Percentiles rank a stretch among this genome's conserved stretches.
Conservation (phyloP, 53 echinoderm and acorn worm species). For the Astropecten irregularis region DNA sequence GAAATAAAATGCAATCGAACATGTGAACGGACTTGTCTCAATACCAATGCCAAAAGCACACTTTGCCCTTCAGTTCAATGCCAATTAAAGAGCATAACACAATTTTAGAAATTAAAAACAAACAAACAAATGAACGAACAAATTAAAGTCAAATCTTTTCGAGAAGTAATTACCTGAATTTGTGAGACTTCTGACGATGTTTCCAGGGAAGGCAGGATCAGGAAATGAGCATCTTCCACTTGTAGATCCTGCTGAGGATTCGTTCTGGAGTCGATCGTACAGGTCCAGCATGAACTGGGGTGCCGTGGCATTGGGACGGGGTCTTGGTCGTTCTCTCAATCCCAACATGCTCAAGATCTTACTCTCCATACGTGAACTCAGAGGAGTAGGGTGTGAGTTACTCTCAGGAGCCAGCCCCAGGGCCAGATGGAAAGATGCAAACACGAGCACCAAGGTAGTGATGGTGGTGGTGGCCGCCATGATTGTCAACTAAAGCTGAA, state of each 20-base stretch:
- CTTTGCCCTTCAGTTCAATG: too few relatives aligned
- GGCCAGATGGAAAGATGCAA: constrained; percentile 8
- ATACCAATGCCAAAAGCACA: too few relatives aligned
- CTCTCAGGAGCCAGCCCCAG: neutral
- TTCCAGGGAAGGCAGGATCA: constrained; percentile 81
- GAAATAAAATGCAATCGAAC: too few relatives aligned
- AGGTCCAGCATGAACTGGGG: constrained; percentile 98
- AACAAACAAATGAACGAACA: neutral
- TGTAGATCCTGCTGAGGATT: constrained; percentile 19
- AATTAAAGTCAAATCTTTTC: too few relatives aligned
- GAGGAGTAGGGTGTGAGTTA: neutral
- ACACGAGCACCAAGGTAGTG: neutral
- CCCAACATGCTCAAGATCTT: constrained; percentile 87
- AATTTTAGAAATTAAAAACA: too few relatives aligned
- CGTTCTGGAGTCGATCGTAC: constrained; percentile 68
- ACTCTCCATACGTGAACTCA: constrained; percentile 78
- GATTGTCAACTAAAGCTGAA: too few relatives aligned
- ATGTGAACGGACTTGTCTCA: too few relatives aligned
- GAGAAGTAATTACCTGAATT: constrained; percentile 77
- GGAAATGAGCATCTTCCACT: constrained; percentile 65
- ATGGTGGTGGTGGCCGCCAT: constrained; percentile 3
- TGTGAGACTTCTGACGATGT: constrained; percentile 91
- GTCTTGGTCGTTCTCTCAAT: constrained; percentile 79
- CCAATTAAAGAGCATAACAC: too few relatives aligned
- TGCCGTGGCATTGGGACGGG: constrained; percentile 84